Percentiles rank a stretch among this genome's conserved stretches.
Evolutionary conservation across 2,888 invertebrate genomes (phyloP).

Genomic region (Mactromeris polynyma): DNA sequence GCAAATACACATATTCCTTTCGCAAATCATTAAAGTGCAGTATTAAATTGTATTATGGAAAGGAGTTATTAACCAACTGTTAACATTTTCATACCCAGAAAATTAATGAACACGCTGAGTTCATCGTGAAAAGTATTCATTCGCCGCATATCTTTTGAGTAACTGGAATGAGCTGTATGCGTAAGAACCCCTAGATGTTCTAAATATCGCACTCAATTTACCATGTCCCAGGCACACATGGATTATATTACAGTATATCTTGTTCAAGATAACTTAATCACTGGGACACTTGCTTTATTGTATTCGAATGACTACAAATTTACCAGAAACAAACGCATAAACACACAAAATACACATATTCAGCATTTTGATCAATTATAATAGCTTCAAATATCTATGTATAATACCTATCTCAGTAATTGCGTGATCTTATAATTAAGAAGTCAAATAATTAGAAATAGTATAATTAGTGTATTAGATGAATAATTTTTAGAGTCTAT

Average conservation of each 20-base stretch:
- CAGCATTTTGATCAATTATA: too few relatives aligned
- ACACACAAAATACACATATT: not conserved
- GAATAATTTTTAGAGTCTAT: too few relatives aligned
- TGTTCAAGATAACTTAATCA: constrained; percentile 6
- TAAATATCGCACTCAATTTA: not conserved
- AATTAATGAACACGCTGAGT: not conserved
- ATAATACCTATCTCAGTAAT: too few relatives aligned
- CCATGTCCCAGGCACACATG: constrained; percentile 8
- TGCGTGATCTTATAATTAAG: too few relatives aligned
- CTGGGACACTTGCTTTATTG: constrained; percentile 11
- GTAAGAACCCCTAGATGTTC: not conserved
- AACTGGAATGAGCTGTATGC: not conserved
- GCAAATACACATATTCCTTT: too few relatives aligned
- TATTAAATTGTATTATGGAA: not conserved
- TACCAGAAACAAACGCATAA: not conserved
- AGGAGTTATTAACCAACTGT: constrained; percentile 1
- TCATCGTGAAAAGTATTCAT: not conserved
- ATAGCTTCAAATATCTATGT: too few relatives aligned
- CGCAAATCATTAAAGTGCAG: not conserved
- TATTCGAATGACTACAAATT: not conserved
- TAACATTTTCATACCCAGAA: not conserved
- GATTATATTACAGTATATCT: not conserved
- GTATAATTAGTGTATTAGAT: too few relatives aligned
- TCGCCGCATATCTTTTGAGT: not conserved
- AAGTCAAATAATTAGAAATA: too few relatives aligned